Conservation (phyloP, 2,797 vertebrate genomes). For the Malurus leucopterus region DNA sequence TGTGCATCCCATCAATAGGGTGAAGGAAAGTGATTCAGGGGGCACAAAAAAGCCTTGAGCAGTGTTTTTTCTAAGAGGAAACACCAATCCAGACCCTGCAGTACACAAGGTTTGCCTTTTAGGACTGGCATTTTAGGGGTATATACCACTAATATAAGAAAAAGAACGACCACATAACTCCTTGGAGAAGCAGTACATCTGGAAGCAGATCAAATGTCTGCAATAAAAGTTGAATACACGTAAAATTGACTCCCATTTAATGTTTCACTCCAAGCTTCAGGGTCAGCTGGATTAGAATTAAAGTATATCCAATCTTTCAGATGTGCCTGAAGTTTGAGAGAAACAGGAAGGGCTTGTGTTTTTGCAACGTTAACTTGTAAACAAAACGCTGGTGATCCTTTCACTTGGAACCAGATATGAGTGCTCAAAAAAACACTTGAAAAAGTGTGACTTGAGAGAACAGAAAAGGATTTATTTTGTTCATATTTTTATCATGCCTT, state of each 20-base stretch:
- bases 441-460: not conserved
- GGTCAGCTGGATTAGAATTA: not conserved
- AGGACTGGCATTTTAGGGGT: not conserved
- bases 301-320: not conserved
- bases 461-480: not conserved
- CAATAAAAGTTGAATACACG: not conserved
- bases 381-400: not conserved
- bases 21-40: not conserved
- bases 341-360: not conserved
- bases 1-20: not conserved
- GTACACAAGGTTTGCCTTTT: not conserved
- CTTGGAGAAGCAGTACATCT: not conserved
- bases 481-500: not conserved
- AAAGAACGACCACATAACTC: not conserved
- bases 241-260: not conserved
- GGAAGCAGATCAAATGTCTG: slow-evolving; percentile 9
- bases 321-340: not conserved
- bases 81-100: not conserved
- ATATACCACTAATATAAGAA: not conserved
- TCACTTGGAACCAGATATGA: not conserved
- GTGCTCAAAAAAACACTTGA: not conserved
- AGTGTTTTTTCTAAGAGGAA: not conserved
- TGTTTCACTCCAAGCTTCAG: not conserved
- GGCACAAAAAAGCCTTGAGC: not conserved
- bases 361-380: not conserved